phyloP scores from a whole-genome alignment of 2,113 vertebrate species.

The Benitochromis conjunctus region DNA sequence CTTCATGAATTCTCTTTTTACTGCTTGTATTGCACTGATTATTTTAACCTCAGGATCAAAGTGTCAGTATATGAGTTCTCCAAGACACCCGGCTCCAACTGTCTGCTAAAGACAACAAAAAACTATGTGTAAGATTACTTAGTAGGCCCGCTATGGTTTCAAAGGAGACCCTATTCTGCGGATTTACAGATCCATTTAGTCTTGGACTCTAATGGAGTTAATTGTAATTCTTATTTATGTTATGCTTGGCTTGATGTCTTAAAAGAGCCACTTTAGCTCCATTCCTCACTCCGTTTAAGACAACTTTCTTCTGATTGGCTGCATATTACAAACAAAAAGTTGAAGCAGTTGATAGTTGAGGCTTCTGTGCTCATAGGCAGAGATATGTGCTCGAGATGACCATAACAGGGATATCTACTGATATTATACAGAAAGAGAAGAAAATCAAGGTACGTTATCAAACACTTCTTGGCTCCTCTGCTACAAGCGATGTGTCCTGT shows the following conservation, averaged over 20 bases:
- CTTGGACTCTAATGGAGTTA: background rate
- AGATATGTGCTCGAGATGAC: background rate
- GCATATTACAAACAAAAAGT: background rate
- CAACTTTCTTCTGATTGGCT: background rate
- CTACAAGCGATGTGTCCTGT: background rate
- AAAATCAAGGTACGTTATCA: background rate
- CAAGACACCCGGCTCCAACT: background rate
- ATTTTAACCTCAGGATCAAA: background rate
- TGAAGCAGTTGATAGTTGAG: background rate
- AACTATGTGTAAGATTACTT: background rate
- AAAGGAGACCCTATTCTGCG: background rate
- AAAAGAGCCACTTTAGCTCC: background rate
- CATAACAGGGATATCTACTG: background rate
- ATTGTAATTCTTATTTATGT: no score
- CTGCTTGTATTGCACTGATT: background rate
- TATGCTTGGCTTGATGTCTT: background rate
- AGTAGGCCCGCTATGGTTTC: background rate
- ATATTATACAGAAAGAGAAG: background rate
- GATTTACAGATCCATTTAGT: background rate
- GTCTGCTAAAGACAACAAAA: background rate
- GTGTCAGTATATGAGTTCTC: background rate
- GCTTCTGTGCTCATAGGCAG: background rate
- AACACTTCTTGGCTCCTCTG: rapidly evolving
- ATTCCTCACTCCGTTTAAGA: background rate
- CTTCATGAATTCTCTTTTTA: background rate